Conservation (phyloP, 1,140 invertebrate species). For the Drosophila pseudoananassae region DNA sequence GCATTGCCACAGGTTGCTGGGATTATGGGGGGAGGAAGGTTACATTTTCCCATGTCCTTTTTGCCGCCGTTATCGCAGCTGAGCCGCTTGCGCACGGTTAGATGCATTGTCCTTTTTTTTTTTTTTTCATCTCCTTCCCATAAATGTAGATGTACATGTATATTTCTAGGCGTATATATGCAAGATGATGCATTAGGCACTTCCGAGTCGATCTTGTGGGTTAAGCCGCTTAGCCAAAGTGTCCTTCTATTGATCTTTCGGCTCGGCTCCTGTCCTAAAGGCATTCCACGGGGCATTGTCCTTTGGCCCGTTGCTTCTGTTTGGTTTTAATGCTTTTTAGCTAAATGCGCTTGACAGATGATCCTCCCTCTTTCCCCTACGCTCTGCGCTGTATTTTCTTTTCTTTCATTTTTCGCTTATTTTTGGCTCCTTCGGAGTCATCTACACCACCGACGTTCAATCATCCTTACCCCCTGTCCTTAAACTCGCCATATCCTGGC, state of each 20-base stretch:
- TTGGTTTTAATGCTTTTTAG: constrained; percentile 73
- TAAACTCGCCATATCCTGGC: background rate
- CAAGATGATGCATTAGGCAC: constrained; percentile 80
- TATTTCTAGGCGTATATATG: constrained; percentile 21
- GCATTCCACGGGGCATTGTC: constrained; percentile 32
- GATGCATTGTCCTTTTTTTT: constrained; percentile 74
- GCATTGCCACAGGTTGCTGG: constrained; percentile 74
- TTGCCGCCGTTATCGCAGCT: constrained; percentile 76
- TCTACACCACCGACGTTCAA: constrained; percentile 36
- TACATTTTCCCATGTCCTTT: constrained; percentile 73
- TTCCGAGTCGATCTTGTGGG: constrained; percentile 66
- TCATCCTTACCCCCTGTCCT: constrained; percentile 19
- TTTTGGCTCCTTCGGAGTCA: constrained; percentile 28
- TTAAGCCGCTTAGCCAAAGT: constrained; percentile 75
- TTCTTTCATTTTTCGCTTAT: constrained; percentile 6
- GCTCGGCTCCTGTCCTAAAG: constrained; percentile 2
- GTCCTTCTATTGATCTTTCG: constrained; percentile 56
- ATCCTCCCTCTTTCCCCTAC: constrained; percentile 43
- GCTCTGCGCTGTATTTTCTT: constrained; percentile 16
- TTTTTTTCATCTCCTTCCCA: constrained; percentile 4
- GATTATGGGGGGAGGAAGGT: constrained; percentile 15
- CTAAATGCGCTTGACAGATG: constrained; percentile 74
- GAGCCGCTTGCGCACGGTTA: constrained; percentile 77
- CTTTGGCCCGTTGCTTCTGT: constrained; percentile 25
- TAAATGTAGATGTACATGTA: constrained; percentile 7